Evolutionary conservation across 1,140 invertebrate genomes (phyloP).

Genomic region (Brachionus koreanus): DNA sequence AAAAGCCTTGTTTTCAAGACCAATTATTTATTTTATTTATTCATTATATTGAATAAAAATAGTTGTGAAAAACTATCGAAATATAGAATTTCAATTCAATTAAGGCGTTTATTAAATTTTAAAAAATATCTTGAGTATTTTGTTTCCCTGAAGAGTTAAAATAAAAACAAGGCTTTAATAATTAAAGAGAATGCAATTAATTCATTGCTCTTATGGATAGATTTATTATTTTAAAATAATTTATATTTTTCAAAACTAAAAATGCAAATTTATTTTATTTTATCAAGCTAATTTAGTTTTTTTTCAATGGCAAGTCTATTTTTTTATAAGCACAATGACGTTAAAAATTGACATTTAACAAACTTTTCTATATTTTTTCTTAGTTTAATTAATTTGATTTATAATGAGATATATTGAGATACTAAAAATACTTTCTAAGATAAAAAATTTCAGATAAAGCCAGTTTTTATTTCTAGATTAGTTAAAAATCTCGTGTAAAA

Average conservation of each 20-base stretch:
- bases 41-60: too few species aligned
- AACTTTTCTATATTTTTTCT: background rate
- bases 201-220: background rate
- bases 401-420: too few species aligned
- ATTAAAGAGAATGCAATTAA: background rate
- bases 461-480: background rate
- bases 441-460: background rate
- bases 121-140: background rate
- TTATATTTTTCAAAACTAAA: background rate
- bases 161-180: background rate
- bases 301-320: too few species aligned
- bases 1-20: background rate
- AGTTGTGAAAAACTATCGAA: background rate
- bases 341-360: too few species aligned
- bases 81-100: background rate
- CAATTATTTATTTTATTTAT: background rate
- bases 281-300: too few species aligned
- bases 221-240: background rate
- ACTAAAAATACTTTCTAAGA: background rate
- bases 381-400: background rate
- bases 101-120: background rate
- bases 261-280: too few species aligned
- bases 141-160: background rate
- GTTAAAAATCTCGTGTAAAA: background rate
- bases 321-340: too few species aligned